Conservation (phyloP, 2,113 vertebrate genomes). For the Antechinus stuartii region DNA sequence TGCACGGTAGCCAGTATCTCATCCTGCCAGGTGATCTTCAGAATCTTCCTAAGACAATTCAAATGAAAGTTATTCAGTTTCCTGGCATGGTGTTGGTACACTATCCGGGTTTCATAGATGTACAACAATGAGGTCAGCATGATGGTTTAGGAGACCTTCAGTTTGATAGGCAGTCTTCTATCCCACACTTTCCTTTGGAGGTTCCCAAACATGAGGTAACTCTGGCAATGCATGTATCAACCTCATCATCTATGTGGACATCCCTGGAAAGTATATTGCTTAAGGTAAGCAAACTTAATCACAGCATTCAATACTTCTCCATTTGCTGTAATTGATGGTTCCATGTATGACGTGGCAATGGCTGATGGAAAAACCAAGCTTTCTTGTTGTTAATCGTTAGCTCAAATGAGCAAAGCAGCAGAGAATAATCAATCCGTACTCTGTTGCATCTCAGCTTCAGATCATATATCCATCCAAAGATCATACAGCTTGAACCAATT, state of each 20-base stretch:
- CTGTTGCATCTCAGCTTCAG: background rate
- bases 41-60: background rate
- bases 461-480: background rate
- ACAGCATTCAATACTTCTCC: background rate
- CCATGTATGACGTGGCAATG: background rate
- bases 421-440: background rate
- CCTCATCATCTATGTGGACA: no score
- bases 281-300: background rate
- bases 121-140: background rate
- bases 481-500: background rate
- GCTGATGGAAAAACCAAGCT: background rate
- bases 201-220: background rate
- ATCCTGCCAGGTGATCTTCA: background rate
- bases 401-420: background rate
- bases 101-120: background rate
- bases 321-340: background rate
- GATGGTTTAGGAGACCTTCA: background rate
- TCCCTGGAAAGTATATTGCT: background rate
- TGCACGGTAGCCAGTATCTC: background rate
- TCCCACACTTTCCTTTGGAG: background rate
- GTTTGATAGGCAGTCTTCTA: background rate
- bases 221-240: no score
- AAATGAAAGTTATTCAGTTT: background rate
- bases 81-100: no score
- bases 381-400: background rate